Percentiles rank a stretch among this genome's conserved stretches.
These are phyloP conservation scores for Montipora cactus DNA, from an alignment of 64 coral and sea anemone genomes.

Conservation along the genomic window DNA sequence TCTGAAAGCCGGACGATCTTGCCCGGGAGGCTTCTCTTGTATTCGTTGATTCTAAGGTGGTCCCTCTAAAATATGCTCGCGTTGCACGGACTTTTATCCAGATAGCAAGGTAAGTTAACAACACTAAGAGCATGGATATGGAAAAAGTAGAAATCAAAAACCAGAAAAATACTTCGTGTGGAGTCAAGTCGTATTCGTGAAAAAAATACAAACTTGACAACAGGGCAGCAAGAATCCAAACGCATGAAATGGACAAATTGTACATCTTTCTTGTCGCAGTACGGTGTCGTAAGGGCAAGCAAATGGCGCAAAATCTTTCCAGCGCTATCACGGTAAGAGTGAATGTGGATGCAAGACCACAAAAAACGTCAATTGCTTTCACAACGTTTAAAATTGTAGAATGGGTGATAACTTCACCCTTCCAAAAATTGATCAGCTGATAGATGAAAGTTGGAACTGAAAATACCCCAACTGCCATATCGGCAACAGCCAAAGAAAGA, in stretches of 20 bases:
- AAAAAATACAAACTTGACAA: slow-evolving; percentile 85
- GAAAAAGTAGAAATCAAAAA: slow-evolving; percentile 71
- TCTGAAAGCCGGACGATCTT: not conserved
- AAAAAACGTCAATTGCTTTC: slow-evolving; percentile 70
- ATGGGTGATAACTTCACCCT: not conserved
- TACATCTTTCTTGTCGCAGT: slow-evolving; percentile 67
- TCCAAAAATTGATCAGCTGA: slow-evolving; percentile 32
- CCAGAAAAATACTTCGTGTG: slow-evolving; percentile 85
- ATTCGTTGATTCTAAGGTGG: slow-evolving; percentile 23
- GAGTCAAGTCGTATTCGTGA: slow-evolving; percentile 60
- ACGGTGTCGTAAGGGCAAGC: slow-evolving; percentile 65
- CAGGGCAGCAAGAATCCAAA: slow-evolving; percentile 73
- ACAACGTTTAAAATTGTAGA: slow-evolving; percentile 15
- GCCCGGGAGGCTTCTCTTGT: not conserved
- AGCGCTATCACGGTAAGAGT: slow-evolving; percentile 85
- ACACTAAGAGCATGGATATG: slow-evolving; percentile 59
- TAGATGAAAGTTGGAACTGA: slow-evolving; percentile 65
- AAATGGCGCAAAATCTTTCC: slow-evolving; percentile 83
- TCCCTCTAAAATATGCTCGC: slow-evolving; percentile 2
- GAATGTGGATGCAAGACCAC: slow-evolving; percentile 79
- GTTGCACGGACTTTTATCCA: slow-evolving; percentile 47
- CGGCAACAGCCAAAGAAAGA: slow-evolving; percentile 53
- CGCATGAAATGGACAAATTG: slow-evolving; percentile 40
- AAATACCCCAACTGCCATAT: slow-evolving; percentile 60
- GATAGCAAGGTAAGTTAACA: slow-evolving; percentile 71